Evolutionary conservation across 2,113 vertebrate genomes (phyloP).

Genomic region (Paradoxurus hermaphroditus): DNA sequence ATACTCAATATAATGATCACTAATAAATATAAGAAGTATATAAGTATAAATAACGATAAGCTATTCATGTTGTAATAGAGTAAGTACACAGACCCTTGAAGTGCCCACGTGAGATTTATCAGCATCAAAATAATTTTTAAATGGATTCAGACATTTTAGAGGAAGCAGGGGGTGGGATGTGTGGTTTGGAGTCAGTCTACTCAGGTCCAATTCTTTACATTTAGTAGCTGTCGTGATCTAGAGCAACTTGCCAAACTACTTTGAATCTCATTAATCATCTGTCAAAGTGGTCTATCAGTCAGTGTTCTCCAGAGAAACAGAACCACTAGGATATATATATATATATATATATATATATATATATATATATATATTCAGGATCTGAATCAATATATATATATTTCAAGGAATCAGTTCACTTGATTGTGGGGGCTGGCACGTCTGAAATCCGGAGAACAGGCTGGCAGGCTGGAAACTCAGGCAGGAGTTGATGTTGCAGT

Average conservation of each 20-base stretch:
- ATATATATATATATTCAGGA: no score
- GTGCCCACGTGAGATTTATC: background rate
- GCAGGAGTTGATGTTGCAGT: conserved; percentile 1
- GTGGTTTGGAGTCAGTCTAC: background rate
- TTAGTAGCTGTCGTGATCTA: background rate
- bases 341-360: background rate
- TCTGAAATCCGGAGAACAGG: conserved; percentile 17
- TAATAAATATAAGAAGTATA: background rate
- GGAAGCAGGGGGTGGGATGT: background rate
- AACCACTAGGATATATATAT: background rate
- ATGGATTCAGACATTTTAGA: background rate
- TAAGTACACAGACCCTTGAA: background rate
- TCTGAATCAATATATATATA: no score
- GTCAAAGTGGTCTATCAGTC: conserved; percentile 19
- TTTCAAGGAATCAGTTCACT: background rate
- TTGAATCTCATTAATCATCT: conserved; percentile 36
- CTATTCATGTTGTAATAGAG: background rate
- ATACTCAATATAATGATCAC: background rate
- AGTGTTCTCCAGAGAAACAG: conserved; percentile 41
- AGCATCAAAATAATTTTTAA: background rate
- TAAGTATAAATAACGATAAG: background rate
- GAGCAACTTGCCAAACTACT: background rate
- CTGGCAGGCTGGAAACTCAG: conserved; percentile 17
- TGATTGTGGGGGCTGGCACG: conserved; percentile 16
- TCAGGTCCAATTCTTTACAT: background rate